Percentiles rank a stretch among this genome's conserved stretches.
phyloP scores from a whole-genome alignment of 2,797 vertebrate species.

The Sphenodon punctatus region DNA sequence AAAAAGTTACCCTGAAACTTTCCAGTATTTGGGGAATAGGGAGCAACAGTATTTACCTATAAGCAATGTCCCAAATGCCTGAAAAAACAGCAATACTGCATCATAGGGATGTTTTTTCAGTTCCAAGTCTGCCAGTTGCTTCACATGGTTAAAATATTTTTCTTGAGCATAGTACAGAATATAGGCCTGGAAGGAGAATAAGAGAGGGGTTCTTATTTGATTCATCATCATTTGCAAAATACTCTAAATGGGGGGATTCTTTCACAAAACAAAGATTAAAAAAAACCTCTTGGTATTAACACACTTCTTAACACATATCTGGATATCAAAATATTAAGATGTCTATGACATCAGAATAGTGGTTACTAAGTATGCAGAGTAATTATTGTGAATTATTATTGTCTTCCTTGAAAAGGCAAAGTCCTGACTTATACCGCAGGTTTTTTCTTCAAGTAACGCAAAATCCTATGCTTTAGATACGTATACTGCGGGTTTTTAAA shows the following conservation, averaged over 20 bases:
- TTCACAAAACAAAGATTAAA: neutral
- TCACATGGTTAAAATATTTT: constrained; percentile 64
- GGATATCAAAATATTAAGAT: neutral
- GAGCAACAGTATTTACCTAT: constrained; percentile 68
- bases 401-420: no score
- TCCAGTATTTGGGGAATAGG: no score
- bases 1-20: no score
- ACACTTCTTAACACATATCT: no score
- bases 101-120: constrained; percentile 54
- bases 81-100: constrained; percentile 64
- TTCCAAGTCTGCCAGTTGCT: constrained; percentile 36
- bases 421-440: no score
- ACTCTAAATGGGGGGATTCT: neutral
- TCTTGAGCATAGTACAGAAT: constrained; percentile 62
- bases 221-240: neutral
- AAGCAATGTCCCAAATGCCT: constrained; percentile 55
- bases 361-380: neutral
- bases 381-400: no score
- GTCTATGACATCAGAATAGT: neutral
- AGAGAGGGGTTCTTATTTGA: rapidly evolving
- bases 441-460: no score
- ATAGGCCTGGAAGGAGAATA: constrained; percentile 10
- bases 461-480: no score
- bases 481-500: no score
- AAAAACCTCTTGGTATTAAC: no score